A percentile compares a stretch with the other conserved stretches of the same genome.
phyloP scores from a whole-genome alignment of 1,140 invertebrate genomes.

The Dolichoris vasculosae region DNA sequence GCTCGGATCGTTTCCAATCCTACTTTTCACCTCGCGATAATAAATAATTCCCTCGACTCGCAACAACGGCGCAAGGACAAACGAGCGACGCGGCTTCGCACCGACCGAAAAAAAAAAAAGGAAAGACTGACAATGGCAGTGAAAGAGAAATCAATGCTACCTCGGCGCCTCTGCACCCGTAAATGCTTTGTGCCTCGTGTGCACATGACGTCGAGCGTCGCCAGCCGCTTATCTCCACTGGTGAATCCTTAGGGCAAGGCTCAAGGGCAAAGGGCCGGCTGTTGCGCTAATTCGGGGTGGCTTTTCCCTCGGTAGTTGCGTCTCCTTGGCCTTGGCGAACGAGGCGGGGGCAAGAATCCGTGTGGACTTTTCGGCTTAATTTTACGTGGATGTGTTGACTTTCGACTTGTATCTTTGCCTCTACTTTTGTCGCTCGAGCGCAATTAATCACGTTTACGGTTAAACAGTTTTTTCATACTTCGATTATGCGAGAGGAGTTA shows the following conservation, averaged over 20 bases:
- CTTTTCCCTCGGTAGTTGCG: not conserved
- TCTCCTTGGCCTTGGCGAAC: not conserved
- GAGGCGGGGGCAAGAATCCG: not conserved
- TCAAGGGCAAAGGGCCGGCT: conserved; percentile 27
- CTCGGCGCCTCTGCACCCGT: not conserved
- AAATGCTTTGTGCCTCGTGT: not conserved
- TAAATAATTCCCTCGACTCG: no score
- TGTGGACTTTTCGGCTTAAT: conserved; percentile 17
- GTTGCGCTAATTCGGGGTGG: conserved; percentile 35
- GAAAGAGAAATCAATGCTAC: not conserved
- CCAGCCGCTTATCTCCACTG: conserved; percentile 24
- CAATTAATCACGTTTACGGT: not conserved
- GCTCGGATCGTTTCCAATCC: no score
- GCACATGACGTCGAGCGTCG: conserved; percentile 7
- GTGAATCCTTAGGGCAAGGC: not conserved
- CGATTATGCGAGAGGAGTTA: not conserved
- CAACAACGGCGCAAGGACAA: not conserved
- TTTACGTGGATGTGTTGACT: conserved; percentile 1
- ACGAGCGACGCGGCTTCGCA: not conserved
- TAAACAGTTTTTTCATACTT: not conserved
- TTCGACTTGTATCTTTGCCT: not conserved
- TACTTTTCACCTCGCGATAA: no score
- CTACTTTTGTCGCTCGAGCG: not conserved
- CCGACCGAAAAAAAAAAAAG: not conserved
- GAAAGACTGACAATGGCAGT: not conserved